These are phyloP conservation scores for human DNA, from an alignment of 2,113 vertebrate genomes.

Conservation along the genomic window DNA sequence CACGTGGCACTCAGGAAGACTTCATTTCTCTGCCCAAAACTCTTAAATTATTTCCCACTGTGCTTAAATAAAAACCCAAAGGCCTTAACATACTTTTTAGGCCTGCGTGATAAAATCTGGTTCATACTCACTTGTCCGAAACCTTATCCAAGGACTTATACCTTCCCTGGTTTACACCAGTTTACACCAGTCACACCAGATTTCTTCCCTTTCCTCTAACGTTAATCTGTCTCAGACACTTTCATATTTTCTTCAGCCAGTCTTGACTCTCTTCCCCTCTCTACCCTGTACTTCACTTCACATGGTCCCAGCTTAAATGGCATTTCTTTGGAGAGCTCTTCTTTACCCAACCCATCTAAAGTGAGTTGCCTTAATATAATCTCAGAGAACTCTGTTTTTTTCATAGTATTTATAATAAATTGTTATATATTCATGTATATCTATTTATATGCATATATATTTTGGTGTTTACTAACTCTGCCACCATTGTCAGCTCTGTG, in stretches of 20 bases:
- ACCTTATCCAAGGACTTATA: background rate
- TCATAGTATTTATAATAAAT: background rate
- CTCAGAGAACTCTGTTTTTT: background rate
- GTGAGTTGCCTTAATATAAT: background rate
- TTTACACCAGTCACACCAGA: background rate
- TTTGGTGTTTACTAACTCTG: constrained; percentile 7
- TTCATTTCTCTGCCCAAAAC: background rate
- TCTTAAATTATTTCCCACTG: background rate
- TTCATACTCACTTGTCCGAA: background rate
- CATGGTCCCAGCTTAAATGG: background rate
- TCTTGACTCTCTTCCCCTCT: background rate
- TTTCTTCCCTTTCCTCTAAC: background rate
- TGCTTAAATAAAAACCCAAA: background rate
- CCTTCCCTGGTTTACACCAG: background rate
- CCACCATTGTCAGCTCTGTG: background rate
- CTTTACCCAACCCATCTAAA: background rate
- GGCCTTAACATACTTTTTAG: background rate
- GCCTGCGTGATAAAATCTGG: background rate
- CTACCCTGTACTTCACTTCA: background rate
- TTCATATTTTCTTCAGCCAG: background rate
- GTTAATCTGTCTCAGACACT: background rate
- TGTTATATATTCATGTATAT: background rate
- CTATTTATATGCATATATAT: background rate
- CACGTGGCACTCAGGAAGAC: background rate
- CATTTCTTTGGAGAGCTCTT: background rate